Base-by-base conservation (phyloP, 2,797 vertebrate species). In the Helicolenus hilgendorfi region DNA sequence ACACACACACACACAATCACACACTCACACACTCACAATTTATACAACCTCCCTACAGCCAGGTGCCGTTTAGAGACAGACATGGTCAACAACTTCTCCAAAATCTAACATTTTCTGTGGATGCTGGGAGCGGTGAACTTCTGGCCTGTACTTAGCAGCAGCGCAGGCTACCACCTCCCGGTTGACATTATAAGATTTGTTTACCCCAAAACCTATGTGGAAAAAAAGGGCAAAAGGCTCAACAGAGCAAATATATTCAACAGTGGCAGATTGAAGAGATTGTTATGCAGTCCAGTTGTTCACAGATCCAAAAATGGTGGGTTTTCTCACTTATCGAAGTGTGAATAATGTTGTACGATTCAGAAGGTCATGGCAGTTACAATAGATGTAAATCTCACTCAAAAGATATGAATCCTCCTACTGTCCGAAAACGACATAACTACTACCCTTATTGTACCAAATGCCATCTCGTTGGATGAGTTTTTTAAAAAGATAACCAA, bases 11-110 rank as follows among this genome's bases (percentile, higher is more conserved):
- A 11, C 11, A 36, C 8, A 11, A 9, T 27, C 22, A n/a, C 11
- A n/a, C 58, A 36, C 22, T 64, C 71, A 77, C 60, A 74, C 26
- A 71, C 56, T 8, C 80, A 70, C 53, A 60, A 49, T 87, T 86
- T 77, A 71, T 64, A 81, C 84, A 81, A 18, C 59, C 67, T 63
- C 88, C 90, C 89, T 84, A 41, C 60, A 84, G 85, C 79, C 77
- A 68, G 77, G 85, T 85, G 85, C 70, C 35, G 65, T 85, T 88
- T 88, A 84, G 72, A 91, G 79, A 88, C 80, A 86, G 85, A 91
- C 92, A 91, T 89, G 91, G 92, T 92, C 91, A 92, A 93, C 85
- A 88, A 77, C 84, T 88, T 83, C 53, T 87, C 73, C 72, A 24
- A 81, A 86, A 76, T 83, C 67, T 72, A 76, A 75, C 84, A 86